Conservation (phyloP, 2,797 vertebrate species). For the Pseudomugil tenellus region DNA sequence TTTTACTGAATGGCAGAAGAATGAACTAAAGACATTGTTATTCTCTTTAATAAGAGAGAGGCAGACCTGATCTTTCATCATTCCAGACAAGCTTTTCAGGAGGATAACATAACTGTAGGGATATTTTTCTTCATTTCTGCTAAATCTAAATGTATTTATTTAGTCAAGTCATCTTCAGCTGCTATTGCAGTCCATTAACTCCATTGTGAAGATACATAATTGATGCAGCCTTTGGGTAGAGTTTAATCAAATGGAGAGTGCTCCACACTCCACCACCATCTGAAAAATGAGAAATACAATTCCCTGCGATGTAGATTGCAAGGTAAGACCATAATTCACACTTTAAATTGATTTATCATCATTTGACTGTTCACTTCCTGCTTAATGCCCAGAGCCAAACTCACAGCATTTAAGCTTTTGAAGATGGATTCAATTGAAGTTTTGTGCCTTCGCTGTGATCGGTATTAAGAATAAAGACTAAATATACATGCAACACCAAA, state of each 20-base stretch:
- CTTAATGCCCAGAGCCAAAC: conserved; percentile 46
- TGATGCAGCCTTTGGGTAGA: conserved; percentile 81
- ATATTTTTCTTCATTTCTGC: conserved; percentile 64
- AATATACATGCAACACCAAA: background rate
- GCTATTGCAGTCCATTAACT: conserved; percentile 81
- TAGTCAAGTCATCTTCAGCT: conserved; percentile 79
- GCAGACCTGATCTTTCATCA: conserved; percentile 52
- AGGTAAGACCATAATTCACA: conserved; percentile 64
- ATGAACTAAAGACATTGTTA: conserved; percentile 55
- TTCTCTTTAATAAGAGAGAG: conserved; percentile 50
- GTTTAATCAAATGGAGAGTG: conserved; percentile 80
- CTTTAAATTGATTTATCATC: conserved; percentile 71
- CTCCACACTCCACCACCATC: conserved; percentile 62
- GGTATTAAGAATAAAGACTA: conserved; percentile 35
- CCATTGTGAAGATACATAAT: conserved; percentile 83
- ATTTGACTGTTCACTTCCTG: conserved; percentile 57
- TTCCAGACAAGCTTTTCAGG: conserved; percentile 57
- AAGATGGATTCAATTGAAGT: conserved; percentile 39
- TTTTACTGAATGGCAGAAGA: conserved; percentile 49
- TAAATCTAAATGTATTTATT: conserved; percentile 75
- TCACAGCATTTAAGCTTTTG: conserved; percentile 30
- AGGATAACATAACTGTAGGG: conserved; percentile 61
- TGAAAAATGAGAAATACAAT: conserved; percentile 75
- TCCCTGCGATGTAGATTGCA: conserved; percentile 55
- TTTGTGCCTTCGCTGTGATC: conserved; percentile 32